Conservation (phyloP, 2,797 vertebrate genomes). For the Liasis olivaceus region DNA sequence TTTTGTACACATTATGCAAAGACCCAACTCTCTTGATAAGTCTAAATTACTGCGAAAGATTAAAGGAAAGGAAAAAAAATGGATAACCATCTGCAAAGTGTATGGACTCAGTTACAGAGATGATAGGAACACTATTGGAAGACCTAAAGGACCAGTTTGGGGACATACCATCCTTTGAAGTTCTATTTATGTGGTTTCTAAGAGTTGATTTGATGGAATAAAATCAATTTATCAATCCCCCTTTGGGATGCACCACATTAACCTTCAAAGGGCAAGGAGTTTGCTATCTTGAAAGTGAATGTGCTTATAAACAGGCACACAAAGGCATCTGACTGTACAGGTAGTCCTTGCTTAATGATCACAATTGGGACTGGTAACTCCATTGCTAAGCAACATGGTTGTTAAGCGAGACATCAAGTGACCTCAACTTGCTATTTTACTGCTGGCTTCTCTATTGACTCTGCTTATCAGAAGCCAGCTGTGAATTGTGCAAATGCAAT, state of each 20-base stretch:
- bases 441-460: no score
- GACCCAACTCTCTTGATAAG: background rate
- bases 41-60: background rate
- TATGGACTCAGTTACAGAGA: background rate
- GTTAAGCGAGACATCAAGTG: background rate
- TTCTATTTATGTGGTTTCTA: background rate
- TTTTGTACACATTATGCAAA: no score
- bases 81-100: background rate
- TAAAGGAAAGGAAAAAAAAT: background rate
- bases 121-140: background rate
- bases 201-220: background rate
- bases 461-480: background rate
- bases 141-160: background rate
- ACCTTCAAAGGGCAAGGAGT: background rate
- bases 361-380: background rate
- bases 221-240: background rate
- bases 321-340: background rate
- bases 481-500: background rate
- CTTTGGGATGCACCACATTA: background rate
- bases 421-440: background rate
- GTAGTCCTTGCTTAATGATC: background rate
- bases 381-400: background rate
- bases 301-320: background rate
- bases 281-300: background rate
- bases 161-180: background rate